Conservation (phyloP, 2,113 vertebrate species). For the Chlorodrepanis virens region DNA sequence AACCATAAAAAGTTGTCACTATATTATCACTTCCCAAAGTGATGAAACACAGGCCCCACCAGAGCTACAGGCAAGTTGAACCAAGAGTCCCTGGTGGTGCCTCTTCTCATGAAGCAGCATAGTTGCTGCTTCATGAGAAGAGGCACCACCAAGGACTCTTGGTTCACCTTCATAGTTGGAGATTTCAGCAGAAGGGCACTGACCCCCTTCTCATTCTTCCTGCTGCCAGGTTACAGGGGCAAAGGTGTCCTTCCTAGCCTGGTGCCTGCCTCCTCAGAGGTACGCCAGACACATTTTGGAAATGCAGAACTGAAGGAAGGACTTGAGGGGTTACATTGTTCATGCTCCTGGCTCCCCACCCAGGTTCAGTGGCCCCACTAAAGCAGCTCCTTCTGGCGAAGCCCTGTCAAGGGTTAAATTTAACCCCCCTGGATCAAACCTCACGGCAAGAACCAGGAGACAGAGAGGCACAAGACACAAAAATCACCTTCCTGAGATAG, state of each 20-base stretch:
- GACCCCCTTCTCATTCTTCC: not conserved
- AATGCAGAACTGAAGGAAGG: not conserved
- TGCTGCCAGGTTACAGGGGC: not conserved
- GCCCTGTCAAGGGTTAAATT: not conserved
- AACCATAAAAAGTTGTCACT: not conserved
- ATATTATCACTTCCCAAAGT: not conserved
- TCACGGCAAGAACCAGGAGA: not conserved
- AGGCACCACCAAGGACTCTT: too few relatives aligned
- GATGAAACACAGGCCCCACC: not conserved
- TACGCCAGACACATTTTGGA: not conserved
- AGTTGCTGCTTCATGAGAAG: too few relatives aligned
- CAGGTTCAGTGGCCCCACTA: not conserved
- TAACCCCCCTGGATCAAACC: fast-evolving
- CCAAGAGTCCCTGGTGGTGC: not conserved
- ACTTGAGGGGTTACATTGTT: not conserved
- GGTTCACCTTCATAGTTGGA: fast-evolving
- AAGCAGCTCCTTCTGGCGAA: not conserved
- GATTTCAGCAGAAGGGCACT: not conserved
- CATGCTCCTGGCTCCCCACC: not conserved
- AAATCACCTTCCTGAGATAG: not conserved
- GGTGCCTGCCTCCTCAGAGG: not conserved
- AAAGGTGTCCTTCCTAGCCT: not conserved
- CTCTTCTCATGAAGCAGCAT: fast-evolving
- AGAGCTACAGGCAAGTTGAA: not conserved
- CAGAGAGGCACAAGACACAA: not conserved